These are phyloP conservation scores for Drosophila melanogaster DNA, from an alignment of 1,140 invertebrate species.

Conservation along the genomic window Release_6_plus_ISO1_MT NT_037436.4:16736001-16736500, in stretches of 20 bases:
- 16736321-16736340: conserved; percentile 3
- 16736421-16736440: conserved; percentile 39
- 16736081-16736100: neutral
- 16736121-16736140: neutral
- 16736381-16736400: neutral
- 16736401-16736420: neutral
- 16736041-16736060: no score
- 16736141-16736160: neutral
- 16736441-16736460: conserved; percentile 42
- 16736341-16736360: conserved; percentile 6
- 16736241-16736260: conserved; percentile 18
- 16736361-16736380: conserved; percentile 15
- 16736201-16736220: conserved; percentile 25
- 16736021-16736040: no score
- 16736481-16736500: conserved; percentile 32
- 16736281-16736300: conserved; percentile 44
- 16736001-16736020: no score
- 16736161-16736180: conserved; percentile 22
- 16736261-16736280: conserved; percentile 18
- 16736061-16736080: no score
- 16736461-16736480: conserved; percentile 19
- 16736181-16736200: neutral
- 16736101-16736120: neutral
- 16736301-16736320: conserved; percentile 43
- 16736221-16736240: conserved; percentile 9